These are phyloP conservation scores for Cyanoramphus novaezelandiae DNA, from an alignment of 2,113 vertebrate species.

Conservation along the genomic window DNA sequence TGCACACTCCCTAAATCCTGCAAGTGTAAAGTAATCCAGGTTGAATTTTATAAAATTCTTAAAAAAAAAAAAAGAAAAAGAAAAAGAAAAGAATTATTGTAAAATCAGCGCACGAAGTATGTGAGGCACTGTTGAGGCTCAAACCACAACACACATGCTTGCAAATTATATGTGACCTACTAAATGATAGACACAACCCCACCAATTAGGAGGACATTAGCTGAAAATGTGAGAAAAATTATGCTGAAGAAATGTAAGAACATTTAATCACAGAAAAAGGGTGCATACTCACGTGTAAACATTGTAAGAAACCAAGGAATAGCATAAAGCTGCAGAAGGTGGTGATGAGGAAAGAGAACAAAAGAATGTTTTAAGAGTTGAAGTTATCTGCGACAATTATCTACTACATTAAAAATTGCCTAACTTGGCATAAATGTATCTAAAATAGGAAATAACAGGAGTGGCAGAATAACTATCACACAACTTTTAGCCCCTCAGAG, in stretches of 20 bases:
- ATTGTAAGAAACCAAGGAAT: conserved; percentile 99
- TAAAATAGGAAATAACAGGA: background rate
- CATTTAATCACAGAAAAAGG: background rate
- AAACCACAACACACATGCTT: background rate
- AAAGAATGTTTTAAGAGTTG: background rate
- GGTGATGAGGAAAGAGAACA: background rate
- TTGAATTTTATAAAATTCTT: background rate
- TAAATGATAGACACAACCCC: background rate
- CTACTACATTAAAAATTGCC: background rate
- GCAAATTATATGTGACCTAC: background rate
- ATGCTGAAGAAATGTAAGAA: background rate
- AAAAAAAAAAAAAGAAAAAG: background rate
- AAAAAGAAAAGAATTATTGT: background rate
- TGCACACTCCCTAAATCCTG: background rate
- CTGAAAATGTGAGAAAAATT: background rate
- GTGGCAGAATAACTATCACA: background rate
- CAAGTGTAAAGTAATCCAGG: background rate
- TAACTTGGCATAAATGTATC: background rate
- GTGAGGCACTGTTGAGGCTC: background rate
- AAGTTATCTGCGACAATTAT: background rate
- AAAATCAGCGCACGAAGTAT: background rate
- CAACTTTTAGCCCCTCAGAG: background rate
- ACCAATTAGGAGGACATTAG: background rate
- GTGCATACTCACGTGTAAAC: conserved; percentile 94
- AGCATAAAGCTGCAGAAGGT: conserved; percentile 87